Base-by-base conservation (phyloP, 2,797 vertebrate species). In the Rhabdomys pumilio region DNA sequence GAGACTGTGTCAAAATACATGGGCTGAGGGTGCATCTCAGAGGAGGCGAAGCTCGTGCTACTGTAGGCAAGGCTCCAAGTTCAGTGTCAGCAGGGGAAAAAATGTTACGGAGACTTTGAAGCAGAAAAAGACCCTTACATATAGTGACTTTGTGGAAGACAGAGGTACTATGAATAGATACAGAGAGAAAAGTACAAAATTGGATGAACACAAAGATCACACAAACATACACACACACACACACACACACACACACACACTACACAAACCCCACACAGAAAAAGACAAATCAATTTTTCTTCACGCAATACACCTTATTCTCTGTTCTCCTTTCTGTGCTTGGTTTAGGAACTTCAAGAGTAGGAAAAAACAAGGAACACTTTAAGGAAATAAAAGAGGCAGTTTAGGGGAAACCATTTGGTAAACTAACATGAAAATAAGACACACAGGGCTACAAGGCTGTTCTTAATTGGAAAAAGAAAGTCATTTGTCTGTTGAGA, bases 341-440 rank as follows among this genome's bases (percentile, higher is more conserved):
- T 79, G 22, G 8, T 29, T 82, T 72, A 90, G 59, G 6, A 96
- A 75, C 55, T 61, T 94, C 84, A 93, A 69, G 47, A 61, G 29
- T 38, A 6, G 47, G 31, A 7, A 69, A 84, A 84, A 26, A 59
- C 20, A 80, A 95, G 65, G n/a, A 83, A 47, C 73, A 95, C 9
- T 90, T 97, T 91, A 91, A 96, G 93, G 38, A 91, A 96, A 89
- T 80, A 73, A 94, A 93, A 92, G 79, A 91, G 20, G 31, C 77
- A 88, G 73, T 29, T 94, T 83, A 61, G 59, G 38, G 9, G 34
- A 69, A 95, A 83, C 7, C 15, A 26, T 3, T 50, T 75, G 59
- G 44, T 17, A 59, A 90, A 73, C 85, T 63, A 96, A 80, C 22
- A 50, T 77, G 41, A 89, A 91, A 92, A 92, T 76, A 84, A 94